phyloP scores from a whole-genome alignment of 2,888 invertebrate genomes.

The Lepetodrilus schrolli region DNA sequence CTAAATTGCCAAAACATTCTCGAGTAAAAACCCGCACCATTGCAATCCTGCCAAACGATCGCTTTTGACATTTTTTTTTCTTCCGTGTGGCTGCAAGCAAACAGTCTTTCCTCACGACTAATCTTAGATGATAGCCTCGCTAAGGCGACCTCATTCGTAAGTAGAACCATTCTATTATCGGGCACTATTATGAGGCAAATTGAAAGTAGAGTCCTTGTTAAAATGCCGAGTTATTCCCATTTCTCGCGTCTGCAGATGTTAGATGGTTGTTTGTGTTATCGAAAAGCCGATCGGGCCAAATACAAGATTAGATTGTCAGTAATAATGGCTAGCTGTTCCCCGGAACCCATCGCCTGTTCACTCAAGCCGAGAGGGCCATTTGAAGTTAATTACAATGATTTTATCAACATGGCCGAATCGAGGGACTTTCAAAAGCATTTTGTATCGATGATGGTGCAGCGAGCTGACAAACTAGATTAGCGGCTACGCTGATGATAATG shows the following conservation, averaged over 20 bases:
- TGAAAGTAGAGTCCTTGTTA: conserved; percentile 14
- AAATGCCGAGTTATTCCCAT: conserved; percentile 3
- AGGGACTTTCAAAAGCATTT: conserved; percentile 26
- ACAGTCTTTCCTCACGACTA: conserved; percentile 6
- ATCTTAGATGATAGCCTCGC: conserved; percentile 9
- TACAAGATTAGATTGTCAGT: conserved; percentile 29
- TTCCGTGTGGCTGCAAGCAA: conserved; percentile 16
- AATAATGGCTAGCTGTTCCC: conserved; percentile 19
- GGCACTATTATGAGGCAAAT: conserved; percentile 22
- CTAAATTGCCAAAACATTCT: too few relatives aligned
- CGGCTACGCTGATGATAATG: conserved; percentile 20
- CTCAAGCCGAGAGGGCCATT: conserved; percentile 34
- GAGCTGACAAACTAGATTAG: conserved; percentile 12
- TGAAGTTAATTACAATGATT: conserved; percentile 43
- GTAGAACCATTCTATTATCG: conserved; percentile 25
- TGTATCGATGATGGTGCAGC: background rate
- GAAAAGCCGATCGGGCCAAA: conserved; percentile 22
- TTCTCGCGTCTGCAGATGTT: conserved; percentile 2
- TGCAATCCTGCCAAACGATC: background rate
- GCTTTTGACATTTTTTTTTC: background rate
- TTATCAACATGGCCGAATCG: conserved; percentile 26
- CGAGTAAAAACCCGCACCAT: too few relatives aligned
- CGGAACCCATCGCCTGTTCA: conserved; percentile 1
- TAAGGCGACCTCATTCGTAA: conserved; percentile 21
- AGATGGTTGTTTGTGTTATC: conserved; percentile 14